A percentile compares a stretch with the other conserved stretches of the same genome.
phyloP scores from a whole-genome alignment of 2,113 vertebrate genomes.

The Talpa occidentalis region DNA sequence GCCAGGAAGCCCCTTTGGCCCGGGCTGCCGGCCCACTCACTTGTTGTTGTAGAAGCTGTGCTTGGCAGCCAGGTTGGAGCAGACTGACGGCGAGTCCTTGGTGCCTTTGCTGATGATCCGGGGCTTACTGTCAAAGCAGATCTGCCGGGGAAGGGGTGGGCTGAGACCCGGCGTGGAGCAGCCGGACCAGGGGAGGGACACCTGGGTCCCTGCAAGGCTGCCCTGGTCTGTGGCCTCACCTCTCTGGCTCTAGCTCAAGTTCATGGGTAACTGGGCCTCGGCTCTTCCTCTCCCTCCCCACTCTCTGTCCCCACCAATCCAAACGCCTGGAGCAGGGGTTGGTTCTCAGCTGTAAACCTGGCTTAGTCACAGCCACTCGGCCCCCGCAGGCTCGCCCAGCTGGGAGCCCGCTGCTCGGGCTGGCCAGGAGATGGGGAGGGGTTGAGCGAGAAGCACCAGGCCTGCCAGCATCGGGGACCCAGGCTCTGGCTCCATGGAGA shows the following conservation, averaged over 20 bases:
- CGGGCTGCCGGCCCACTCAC: conserved; percentile 84
- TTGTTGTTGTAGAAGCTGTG: conserved; percentile 95
- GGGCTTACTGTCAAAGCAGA: conserved; percentile 95
- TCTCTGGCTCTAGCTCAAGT: not conserved
- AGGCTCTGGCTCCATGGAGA: not conserved
- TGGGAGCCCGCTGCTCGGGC: not conserved
- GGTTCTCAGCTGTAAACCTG: not conserved
- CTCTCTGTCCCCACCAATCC: not conserved
- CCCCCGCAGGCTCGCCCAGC: not conserved
- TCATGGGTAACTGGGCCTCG: not conserved
- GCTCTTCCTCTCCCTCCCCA: not conserved
- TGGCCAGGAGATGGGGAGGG: not conserved
- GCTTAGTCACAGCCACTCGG: not conserved
- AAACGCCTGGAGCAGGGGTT: not conserved
- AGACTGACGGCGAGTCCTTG: conserved; percentile 90
- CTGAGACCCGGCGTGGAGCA: not conserved
- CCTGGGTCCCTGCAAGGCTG: not conserved
- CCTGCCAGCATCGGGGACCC: not conserved
- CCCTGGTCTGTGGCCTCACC: not conserved
- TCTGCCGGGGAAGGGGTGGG: conserved; percentile 83
- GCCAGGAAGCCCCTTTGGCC: not conserved
- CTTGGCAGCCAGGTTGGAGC: conserved; percentile 90
- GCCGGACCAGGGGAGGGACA: not conserved
- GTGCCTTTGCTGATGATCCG: conserved; percentile 95
- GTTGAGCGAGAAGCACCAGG: not conserved